These are phyloP conservation scores for Tridacna gigas DNA, from an alignment of 2,888 invertebrate species.

Conservation along the genomic window DNA sequence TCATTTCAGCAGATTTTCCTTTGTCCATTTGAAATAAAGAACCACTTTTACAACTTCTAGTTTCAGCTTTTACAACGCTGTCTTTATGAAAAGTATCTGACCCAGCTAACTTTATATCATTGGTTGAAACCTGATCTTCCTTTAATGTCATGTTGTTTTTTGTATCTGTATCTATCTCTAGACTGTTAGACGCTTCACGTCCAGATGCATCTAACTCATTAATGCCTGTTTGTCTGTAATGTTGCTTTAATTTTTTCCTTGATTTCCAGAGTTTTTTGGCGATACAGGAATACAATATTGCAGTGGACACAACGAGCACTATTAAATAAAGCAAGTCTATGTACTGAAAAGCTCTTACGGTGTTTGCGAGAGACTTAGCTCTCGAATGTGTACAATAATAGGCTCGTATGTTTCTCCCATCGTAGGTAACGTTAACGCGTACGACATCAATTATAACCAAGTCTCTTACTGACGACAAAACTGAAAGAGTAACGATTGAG, in stretches of 20 bases:
- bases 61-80: no score
- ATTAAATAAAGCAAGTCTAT: conserved; percentile 15
- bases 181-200: no score
- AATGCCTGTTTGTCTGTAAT: background rate
- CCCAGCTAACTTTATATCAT: background rate
- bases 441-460: conserved; percentile 30
- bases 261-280: background rate
- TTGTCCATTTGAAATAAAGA: no score
- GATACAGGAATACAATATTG: background rate
- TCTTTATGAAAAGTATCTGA: background rate
- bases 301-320: background rate
- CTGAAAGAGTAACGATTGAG: background rate
- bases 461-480: conserved; percentile 15
- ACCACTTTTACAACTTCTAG: no score
- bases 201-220: no score
- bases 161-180: no score
- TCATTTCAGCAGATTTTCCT: no score
- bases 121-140: no score
- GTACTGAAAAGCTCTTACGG: conserved; percentile 19
- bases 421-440: background rate
- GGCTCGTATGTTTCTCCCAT: background rate
- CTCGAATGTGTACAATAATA: conserved; percentile 36
- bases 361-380: background rate
- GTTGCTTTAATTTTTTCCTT: background rate
- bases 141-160: no score